Evolutionary conservation across 1,140 invertebrate genomes (phyloP).

Genomic region (Dufourea novaeangliae): DNA sequence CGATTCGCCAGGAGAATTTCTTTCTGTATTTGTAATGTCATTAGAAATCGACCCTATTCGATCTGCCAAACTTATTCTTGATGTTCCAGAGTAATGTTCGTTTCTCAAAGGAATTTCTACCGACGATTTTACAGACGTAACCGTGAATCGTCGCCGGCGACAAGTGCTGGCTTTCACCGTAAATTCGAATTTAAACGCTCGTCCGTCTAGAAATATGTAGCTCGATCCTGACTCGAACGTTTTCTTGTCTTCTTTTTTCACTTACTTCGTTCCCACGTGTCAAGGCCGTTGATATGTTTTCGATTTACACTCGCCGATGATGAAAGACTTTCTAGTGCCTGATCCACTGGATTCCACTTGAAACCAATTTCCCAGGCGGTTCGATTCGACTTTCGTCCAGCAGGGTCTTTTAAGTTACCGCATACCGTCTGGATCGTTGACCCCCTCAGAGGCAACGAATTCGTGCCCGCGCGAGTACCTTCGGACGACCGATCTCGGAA

Average conservation of each 20-base stretch:
- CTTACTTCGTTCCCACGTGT: neutral
- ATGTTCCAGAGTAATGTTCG: no score
- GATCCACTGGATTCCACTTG: neutral
- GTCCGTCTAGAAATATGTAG: neutral
- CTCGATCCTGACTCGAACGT: neutral
- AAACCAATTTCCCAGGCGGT: neutral
- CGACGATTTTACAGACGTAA: neutral
- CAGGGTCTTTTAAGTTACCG: no score
- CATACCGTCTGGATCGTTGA: neutral
- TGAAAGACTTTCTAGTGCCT: neutral
- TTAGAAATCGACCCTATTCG: constrained; percentile 16
- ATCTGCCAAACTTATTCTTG: neutral
- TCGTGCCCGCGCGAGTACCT: no score
- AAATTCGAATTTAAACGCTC: neutral
- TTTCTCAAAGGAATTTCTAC: neutral
- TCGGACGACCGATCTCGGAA: neutral
- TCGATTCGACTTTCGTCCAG: neutral
- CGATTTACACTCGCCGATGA: neutral
- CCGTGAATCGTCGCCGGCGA: neutral
- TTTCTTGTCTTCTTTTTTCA: neutral
- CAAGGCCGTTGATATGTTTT: neutral
- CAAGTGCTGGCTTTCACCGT: constrained; percentile 11
- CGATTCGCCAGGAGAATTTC: neutral
- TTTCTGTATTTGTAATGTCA: neutral
- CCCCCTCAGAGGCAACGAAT: no score